Evolutionary conservation across 64 coral and sea anemone genomes (phyloP), one percentile per base, ranked within the genome.

Genomic region (Pachyseris speciosa): DNA sequence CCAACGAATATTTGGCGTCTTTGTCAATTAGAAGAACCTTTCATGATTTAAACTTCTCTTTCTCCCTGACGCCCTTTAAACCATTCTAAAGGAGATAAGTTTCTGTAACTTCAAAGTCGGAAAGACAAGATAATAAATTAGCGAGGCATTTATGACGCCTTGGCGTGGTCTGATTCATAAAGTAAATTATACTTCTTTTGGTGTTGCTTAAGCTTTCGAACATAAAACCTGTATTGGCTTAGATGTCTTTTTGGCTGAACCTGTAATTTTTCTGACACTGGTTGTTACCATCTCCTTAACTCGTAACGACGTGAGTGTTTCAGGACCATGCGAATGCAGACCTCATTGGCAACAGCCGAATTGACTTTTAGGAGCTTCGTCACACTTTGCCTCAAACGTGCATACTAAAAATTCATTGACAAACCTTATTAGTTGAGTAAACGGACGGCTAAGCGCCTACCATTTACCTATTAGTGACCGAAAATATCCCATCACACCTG

Each of bases 401-500:
- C 19, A 38, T 20, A 13, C 44, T 52, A 25, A 31, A 77, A 36
- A 27, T 51, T 22, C 19, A 71, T 19, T 7, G 37, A 22, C 5
- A 19, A n/a, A 9, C 2, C 64, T 32, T 36, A 55, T 4, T 32
- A 25, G 59, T 25, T 17, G 11, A 27, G 25, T 24, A 0, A 27
- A 74, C 25, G 0, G 73, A 51, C 24, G 43, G 28, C 29, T 50
- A 29, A 51, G 26, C n/a, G 42, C 26, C 44, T 50, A 9, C 27
- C 16, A 9, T 43, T 49, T 16, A 25, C 36, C 5, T 7, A 3
- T 20, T 9, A 19, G n/a, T n/a, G 16, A 75, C 26, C 2, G 24
- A 74, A 57, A 61, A 20, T 40, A 81, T 26, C 20, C 36, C 65
- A 49, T 38, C 16, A 34, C 75, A 80, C 75, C 75, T 80, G 75